Conservation (phyloP, 2,888 invertebrate genomes). For the Polymixis lichenea region DNA sequence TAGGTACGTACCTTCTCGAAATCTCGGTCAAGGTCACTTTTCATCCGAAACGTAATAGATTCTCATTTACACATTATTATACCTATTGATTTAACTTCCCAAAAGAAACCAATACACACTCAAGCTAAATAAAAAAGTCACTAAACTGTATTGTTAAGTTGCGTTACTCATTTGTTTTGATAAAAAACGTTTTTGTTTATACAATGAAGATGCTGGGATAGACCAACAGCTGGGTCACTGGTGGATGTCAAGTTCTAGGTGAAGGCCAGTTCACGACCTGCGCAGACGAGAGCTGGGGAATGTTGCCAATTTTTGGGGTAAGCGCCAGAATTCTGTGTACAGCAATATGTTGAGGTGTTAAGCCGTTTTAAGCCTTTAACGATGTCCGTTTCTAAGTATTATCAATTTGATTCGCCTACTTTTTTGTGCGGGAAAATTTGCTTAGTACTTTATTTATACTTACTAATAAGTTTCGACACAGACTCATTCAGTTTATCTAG, state of each 20-base stretch:
- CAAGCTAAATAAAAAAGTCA: background rate
- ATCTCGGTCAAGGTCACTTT: conserved; percentile 56
- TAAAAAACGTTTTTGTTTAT: conserved; percentile 38
- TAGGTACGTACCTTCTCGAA: conserved; percentile 51
- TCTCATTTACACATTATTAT: background rate
- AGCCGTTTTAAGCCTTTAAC: background rate
- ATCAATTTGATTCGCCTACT: background rate
- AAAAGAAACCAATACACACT: background rate
- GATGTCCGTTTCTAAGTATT: background rate
- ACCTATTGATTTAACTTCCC: conserved; percentile 13
- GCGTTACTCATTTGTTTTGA: conserved; percentile 11
- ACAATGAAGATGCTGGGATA: conserved; percentile 35
- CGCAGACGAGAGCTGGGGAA: conserved; percentile 69
- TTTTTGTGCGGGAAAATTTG: background rate
- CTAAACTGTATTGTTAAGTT: too few relatives aligned
- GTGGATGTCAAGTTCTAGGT: conserved; percentile 78
- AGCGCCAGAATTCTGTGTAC: conserved; percentile 1
- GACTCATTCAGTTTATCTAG: too few relatives aligned
- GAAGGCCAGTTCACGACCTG: conserved; percentile 76
- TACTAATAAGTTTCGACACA: background rate
- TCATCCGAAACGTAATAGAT: conserved; percentile 26
- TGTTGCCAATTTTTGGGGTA: conserved; percentile 57
- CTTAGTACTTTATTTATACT: background rate
- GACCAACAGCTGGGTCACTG: conserved; percentile 69
- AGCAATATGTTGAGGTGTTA: conserved; percentile 4